Base-by-base conservation (phyloP, 2,888 invertebrate species). In the Archips crataeganus region DNA sequence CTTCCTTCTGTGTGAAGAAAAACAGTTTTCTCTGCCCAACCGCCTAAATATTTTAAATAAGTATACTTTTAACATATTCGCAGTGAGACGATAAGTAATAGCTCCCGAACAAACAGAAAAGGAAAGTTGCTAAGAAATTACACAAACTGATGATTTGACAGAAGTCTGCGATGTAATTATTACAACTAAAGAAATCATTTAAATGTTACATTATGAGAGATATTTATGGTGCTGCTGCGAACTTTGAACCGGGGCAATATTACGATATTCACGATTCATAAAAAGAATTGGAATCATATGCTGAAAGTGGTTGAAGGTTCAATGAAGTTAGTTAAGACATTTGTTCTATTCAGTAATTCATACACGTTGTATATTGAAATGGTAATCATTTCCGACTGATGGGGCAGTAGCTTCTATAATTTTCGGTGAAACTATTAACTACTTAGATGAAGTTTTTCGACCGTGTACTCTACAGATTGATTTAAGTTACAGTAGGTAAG, bases 61-160 rank as follows among this genome's bases (percentile, higher is more conserved):
- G 45, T 49, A 71, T 47, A 70, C 66, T 34, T 36, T 45, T 67
- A 34, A 67, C 65, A 61, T 54, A 62, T 69, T 69, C 39, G n/a
- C 72, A 36, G n/a, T 11, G 9, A 61, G 11, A 15, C 47, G 67
- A 72, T 72, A 72, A 72, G 45, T 67, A 72, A 72, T 67, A 32
- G 67, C 60, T 62, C 15, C 11, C 13, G 34, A 61, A 36, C 67
- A 72, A 67, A 72, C 45, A 62, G 67, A 72, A 72, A 72, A 62
- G 62, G 72, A 72, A 72, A 72, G 67, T 11, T 10, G 66, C 39
- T 60, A 62, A 45, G 57, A 32, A 65, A 71, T 60, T 36, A 62
- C 45, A 62, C 67, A 57, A 67, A 68, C 54, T 10, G 67, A 72
- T 57, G 54, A 67, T 62, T 63, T 68, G 67, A 34, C 67, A 39